A percentile compares a stretch with the other conserved stretches of the same genome.
Conservation (phyloP, 2,888 invertebrate genomes). For the Nomada goodeniana region DNA sequence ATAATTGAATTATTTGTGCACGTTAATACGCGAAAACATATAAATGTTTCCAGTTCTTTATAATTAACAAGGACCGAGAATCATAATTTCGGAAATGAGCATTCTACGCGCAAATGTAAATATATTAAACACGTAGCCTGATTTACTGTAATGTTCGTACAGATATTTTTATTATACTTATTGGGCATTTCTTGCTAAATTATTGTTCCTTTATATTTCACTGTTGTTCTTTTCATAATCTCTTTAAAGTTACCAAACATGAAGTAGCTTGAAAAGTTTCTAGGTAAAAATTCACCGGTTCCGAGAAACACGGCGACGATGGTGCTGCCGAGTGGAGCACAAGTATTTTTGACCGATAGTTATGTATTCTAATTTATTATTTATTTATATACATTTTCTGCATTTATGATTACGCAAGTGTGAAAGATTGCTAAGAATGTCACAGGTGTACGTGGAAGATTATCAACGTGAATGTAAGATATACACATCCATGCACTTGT, state of each 20-base stretch:
- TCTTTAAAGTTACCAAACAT: neutral
- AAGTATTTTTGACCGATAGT: neutral
- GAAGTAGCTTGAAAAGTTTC: conserved; percentile 16
- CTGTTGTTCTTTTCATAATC: neutral
- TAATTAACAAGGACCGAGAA: neutral
- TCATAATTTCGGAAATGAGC: neutral
- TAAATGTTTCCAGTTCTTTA: neutral
- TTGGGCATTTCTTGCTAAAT: neutral
- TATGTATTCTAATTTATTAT: conserved; percentile 33
- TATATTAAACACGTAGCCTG: neutral
- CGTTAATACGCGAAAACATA: neutral
- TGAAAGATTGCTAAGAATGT: conserved; percentile 14
- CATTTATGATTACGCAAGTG: conserved; percentile 41
- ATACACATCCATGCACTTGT: neutral
- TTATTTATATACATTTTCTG: conserved; percentile 18
- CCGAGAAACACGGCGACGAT: neutral
- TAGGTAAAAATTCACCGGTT: conserved; percentile 8
- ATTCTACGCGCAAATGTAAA: neutral
- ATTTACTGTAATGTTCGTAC: neutral
- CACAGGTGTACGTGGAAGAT: neutral
- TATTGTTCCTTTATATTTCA: neutral
- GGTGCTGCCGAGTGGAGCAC: neutral
- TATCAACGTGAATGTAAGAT: neutral
- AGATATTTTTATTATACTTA: neutral
- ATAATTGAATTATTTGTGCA: neutral